A percentile compares a stretch with the other conserved stretches of the same genome.
These are phyloP conservation scores for Hypomecis atomaria DNA, from an alignment of 2,888 invertebrate species.

Conservation along the genomic window DNA sequence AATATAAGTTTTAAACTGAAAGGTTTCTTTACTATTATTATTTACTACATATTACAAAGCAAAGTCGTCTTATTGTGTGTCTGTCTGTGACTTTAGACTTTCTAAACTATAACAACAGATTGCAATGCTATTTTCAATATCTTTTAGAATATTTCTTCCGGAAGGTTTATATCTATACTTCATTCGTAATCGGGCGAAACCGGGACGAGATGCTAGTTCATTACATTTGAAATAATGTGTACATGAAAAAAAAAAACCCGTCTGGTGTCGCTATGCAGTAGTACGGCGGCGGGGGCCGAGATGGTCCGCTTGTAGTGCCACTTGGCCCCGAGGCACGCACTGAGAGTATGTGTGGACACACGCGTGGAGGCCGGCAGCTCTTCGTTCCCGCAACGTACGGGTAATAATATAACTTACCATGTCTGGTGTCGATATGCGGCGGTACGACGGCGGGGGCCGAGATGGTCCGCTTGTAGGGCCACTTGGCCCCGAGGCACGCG, in stretches of 20 bases:
- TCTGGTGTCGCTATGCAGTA: conserved; percentile 89
- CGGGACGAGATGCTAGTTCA: neutral
- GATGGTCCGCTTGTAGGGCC: conserved; percentile 97
- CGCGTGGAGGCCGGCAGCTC: conserved; percentile 89
- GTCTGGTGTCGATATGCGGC: conserved; percentile 89
- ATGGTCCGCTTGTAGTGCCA: conserved; percentile 98
- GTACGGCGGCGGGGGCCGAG: conserved; percentile 95
- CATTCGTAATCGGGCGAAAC: too few relatives aligned
- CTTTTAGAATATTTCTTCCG: too few relatives aligned
- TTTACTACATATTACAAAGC: too few relatives aligned
- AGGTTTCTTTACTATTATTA: too few relatives aligned
- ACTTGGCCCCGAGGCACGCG: conserved; percentile 95
- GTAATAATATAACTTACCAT: conserved; percentile 36
- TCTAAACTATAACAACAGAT: too few relatives aligned
- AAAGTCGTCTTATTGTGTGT: too few relatives aligned
- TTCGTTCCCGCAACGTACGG: too few relatives aligned
- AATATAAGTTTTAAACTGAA: neutral
- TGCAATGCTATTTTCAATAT: too few relatives aligned
- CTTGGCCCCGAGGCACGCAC: conserved; percentile 95
- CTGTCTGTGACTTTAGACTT: too few relatives aligned
- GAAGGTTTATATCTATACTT: too few relatives aligned
- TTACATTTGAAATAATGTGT: neutral
- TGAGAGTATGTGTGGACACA: conserved; percentile 86
- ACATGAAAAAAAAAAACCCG: too few relatives aligned
- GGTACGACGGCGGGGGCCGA: conserved; percentile 95